Base-by-base conservation (phyloP, 2,113 vertebrate species). In the Phyllopteryx taeniolatus region DNA sequence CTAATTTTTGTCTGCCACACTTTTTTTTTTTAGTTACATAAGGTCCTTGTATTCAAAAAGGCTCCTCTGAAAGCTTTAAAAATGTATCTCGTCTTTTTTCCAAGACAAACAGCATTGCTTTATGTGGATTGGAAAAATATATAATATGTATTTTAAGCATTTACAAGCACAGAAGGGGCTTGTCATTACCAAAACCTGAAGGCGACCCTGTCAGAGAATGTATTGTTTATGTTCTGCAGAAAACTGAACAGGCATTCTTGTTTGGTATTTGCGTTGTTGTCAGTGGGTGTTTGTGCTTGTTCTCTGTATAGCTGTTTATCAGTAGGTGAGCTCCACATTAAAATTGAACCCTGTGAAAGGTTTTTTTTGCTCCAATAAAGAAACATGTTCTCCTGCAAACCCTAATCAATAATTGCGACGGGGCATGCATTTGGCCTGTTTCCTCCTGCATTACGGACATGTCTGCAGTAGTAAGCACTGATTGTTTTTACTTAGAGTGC, bases 381-480 rank as follows among this genome's bases (percentile, higher is more conserved):
- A 87, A 86, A 84, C 75, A 65, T 73, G 75, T 80, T 44, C 72
- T 54, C 80, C 71, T 75, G 64, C 74, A 83, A 81, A 42, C 65
- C 76, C 83, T 54, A 56, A 76, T 91, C 83, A 84, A 87, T 91
- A 80, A 76, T 77, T 75, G 78, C 71, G 77, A 78, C 73, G 85
- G 74, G 79, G 81, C 78, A 83, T 79, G 59, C 68, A 68, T 82
- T 83, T 81, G 67, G 77, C 70, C 72, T 67, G 57, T 75, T 77
- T 78, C 67, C 70, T 65, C 17, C 49, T 31, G 70, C 60, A 70
- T 79, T 81, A 79, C 65, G 15, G 67, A 77, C 74, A 72, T 73
- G 72, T 83, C 80, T 17, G 64, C 76, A 83, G 83, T 90, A 82
- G 77, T 76, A 81, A 64, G 69, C 79, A 80, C 80, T 75, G 79